Percentiles rank a stretch among this genome's conserved stretches.
These are phyloP conservation scores for Plestiodon gilberti DNA, from an alignment of 2,113 vertebrate genomes.

Conservation along the genomic window DNA sequence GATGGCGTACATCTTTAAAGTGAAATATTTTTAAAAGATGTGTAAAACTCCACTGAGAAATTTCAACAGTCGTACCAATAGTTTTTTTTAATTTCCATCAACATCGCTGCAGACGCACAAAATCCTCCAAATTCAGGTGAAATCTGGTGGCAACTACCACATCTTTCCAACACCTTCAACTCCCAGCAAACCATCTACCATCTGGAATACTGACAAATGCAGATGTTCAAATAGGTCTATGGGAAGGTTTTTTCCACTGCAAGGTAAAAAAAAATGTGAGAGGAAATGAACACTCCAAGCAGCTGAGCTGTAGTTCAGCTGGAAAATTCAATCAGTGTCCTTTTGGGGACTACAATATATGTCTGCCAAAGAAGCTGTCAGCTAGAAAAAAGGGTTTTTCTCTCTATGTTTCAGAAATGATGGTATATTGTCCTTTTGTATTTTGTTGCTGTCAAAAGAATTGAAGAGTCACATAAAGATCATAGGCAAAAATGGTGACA, in stretches of 20 bases:
- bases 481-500: not conserved
- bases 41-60: not conserved
- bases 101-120: not conserved
- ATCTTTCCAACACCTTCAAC: conserved; percentile 6
- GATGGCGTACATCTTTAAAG: not conserved
- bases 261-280: not conserved
- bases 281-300: not conserved
- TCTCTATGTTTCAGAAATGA: not conserved
- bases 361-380: conserved; percentile 18
- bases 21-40: not conserved
- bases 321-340: conserved; percentile 29
- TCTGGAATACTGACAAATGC: conserved; percentile 27
- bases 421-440: not conserved
- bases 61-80: not conserved
- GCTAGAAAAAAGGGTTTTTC: not conserved
- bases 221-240: not conserved
- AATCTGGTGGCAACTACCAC: not conserved
- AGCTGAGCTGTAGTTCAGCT: conserved; percentile 2
- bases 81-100: not conserved
- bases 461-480: not conserved
- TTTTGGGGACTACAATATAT: not conserved
- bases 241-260: not conserved
- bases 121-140: not conserved
- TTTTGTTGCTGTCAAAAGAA: conserved; percentile 8
- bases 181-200: not conserved